Percentiles rank a stretch among this genome's conserved stretches.
Conservation (phyloP, 2,888 invertebrate genomes). For the Caenorhabditis sp. region DNA sequence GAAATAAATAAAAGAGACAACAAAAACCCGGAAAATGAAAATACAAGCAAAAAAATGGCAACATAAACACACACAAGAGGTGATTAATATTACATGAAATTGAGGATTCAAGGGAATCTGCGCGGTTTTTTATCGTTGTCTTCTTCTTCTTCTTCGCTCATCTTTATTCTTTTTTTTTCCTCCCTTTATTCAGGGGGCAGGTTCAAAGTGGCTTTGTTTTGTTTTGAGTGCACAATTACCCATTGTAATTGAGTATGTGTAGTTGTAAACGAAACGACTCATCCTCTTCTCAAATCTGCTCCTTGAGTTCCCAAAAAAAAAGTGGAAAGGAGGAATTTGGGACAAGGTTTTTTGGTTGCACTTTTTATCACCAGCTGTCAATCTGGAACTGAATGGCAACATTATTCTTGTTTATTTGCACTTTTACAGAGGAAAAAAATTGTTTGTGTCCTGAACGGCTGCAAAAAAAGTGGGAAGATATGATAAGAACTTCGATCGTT, state of each 20-base stretch:
- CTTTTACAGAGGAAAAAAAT: background rate
- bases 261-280: constrained; percentile 11
- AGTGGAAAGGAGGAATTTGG: background rate
- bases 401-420: background rate
- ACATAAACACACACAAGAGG: constrained; percentile 17
- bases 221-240: constrained; percentile 58
- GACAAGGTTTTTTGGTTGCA: background rate
- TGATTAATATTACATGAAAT: constrained; percentile 5
- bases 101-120: constrained; percentile 3
- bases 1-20: constrained; percentile 27
- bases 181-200: constrained; percentile 5
- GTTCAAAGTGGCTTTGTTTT: constrained; percentile 59
- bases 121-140: constrained; percentile 9
- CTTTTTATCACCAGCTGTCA: background rate
- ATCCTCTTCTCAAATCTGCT: background rate
- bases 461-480: background rate
- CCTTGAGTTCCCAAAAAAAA: background rate
- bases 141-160: background rate
- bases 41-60: constrained; percentile 12
- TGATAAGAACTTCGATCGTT: background rate
- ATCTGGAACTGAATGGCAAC: background rate
- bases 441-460: background rate
- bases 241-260: constrained; percentile 59
- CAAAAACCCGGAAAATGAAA: constrained; percentile 22
- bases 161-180: background rate